Evolutionary conservation across 2,113 vertebrate species (phyloP).

Genomic region (Oceanites oceanicus): DNA sequence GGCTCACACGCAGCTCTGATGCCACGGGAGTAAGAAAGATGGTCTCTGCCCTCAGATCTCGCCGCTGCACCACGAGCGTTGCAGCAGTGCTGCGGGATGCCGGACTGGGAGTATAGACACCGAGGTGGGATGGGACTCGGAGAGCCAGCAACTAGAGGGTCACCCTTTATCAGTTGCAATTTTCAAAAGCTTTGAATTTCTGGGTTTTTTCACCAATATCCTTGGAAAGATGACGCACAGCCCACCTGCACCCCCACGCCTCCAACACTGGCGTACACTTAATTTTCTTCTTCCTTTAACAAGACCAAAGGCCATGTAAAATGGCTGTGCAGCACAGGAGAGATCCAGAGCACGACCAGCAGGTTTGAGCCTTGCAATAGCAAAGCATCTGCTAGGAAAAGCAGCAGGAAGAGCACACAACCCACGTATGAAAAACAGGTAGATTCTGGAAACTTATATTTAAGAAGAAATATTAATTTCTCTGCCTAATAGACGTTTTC

Average conservation of each 20-base stretch:
- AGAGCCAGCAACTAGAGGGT: not conserved
- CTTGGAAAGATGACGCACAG: not conserved
- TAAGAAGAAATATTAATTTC: not conserved
- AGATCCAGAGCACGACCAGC: not conserved
- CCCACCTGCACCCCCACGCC: accelerated
- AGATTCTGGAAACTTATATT: not conserved
- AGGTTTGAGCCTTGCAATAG: not conserved
- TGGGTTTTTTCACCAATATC: not conserved
- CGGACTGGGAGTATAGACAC: not conserved
- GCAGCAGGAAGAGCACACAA: not conserved
- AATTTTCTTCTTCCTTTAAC: not conserved
- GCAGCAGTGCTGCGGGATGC: not conserved
- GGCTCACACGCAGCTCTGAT: not conserved
- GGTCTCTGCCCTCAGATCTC: not conserved
- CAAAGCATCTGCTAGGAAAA: not conserved
- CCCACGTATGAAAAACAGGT: accelerated
- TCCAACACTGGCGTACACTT: not conserved
- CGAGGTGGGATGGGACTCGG: not conserved
- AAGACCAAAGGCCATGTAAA: not conserved
- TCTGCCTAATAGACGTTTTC: not conserved
- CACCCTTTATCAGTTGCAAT: not conserved
- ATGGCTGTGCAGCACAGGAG: not conserved
- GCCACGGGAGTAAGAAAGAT: not conserved
- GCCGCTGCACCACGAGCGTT: accelerated
- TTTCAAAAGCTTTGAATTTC: not conserved